Conservation (phyloP, 2,113 vertebrate species). For the Tyto alba region DNA sequence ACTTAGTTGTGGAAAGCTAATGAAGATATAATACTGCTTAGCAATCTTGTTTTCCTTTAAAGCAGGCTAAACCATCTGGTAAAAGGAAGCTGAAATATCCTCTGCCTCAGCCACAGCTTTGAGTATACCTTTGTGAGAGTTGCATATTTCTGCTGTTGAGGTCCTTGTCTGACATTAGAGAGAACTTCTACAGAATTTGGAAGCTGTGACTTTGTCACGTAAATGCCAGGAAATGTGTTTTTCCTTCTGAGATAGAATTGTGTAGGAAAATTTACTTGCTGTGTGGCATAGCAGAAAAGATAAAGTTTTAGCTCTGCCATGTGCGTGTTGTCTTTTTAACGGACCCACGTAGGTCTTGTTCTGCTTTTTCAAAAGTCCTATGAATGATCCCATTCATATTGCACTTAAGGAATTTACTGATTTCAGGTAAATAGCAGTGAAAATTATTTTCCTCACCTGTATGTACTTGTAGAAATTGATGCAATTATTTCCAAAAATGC, state of each 20-base stretch:
- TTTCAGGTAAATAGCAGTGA: neutral
- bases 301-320: neutral
- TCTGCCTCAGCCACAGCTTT: neutral
- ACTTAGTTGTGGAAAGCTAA: neutral
- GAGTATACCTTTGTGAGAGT: neutral
- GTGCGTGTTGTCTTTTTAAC: neutral
- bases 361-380: neutral
- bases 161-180: neutral
- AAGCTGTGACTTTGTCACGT: neutral
- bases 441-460: neutral
- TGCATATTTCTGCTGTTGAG: neutral
- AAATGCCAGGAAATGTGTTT: neutral
- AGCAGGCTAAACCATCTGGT: neutral
- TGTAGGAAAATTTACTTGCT: neutral
- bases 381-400: neutral
- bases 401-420: neutral
- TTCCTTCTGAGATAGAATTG: neutral
- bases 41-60: neutral
- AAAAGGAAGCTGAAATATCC: neutral
- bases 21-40: neutral
- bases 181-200: neutral
- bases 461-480: neutral
- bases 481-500: neutral
- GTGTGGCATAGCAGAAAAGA: neutral
- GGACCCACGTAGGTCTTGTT: neutral